Evolutionary conservation across 2,888 invertebrate genomes (phyloP).

Genomic region (Plusia festucae): DNA sequence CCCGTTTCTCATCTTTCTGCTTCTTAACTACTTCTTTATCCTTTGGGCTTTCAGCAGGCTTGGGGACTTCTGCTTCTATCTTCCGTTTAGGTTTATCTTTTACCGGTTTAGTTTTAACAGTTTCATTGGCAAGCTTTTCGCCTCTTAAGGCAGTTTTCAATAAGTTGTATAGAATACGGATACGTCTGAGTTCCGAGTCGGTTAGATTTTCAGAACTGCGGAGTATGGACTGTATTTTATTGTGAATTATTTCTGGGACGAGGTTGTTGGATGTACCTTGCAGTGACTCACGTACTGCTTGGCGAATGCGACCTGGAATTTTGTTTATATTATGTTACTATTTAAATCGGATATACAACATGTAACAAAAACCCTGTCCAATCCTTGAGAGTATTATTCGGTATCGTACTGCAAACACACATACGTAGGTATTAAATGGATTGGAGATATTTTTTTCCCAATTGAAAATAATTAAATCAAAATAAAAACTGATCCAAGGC

Average conservation of each 20-base stretch:
- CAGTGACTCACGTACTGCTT: conserved; percentile 70
- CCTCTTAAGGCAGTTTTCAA: conserved; percentile 66
- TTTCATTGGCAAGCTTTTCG: conserved; percentile 23
- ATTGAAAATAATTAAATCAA: no score
- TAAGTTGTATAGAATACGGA: conserved; percentile 82
- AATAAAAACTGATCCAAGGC: no score
- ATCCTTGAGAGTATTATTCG: no score
- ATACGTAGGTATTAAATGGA: no score
- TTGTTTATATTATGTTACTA: not conserved
- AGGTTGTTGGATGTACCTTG: conserved; percentile 71
- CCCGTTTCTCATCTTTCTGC: conserved; percentile 46
- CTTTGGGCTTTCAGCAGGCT: conserved; percentile 21
- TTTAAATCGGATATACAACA: no score
- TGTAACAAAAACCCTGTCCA: no score
- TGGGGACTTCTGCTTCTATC: conserved; percentile 7
- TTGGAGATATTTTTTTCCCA: no score
- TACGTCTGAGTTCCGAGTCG: conserved; percentile 75
- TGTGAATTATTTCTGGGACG: conserved; percentile 78
- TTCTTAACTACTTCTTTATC: conserved; percentile 5
- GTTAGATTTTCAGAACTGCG: conserved; percentile 63
- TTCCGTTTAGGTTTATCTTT: conserved; percentile 24
- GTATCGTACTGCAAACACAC: no score
- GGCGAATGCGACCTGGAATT: conserved; percentile 79
- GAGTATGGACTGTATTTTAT: conserved; percentile 73
- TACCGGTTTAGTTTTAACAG: conserved; percentile 36